Conservation (phyloP, 2,797 vertebrate species). For the Crax fasciolata region DNA sequence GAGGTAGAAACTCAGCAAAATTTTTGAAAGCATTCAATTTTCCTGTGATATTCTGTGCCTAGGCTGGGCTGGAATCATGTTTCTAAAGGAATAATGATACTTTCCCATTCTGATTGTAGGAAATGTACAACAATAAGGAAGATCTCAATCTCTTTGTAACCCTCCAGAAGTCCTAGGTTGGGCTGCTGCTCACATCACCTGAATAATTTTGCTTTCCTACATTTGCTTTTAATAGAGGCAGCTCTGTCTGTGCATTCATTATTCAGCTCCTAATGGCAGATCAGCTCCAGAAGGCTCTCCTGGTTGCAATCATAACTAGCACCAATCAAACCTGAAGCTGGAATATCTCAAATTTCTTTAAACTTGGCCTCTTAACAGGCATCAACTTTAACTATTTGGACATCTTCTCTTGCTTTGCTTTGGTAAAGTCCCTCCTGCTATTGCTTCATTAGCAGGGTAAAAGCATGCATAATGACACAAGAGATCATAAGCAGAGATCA, state of each 20-base stretch:
- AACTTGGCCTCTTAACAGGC: background rate
- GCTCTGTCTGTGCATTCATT: background rate
- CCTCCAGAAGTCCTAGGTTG: background rate
- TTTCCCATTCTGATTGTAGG: background rate
- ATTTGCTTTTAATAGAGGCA: background rate
- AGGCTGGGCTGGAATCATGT: background rate
- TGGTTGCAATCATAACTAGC: constrained; percentile 2
- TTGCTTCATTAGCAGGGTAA: background rate
- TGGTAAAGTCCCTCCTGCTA: background rate
- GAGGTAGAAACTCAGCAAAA: background rate
- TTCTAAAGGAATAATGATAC: background rate
- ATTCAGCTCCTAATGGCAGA: constrained; percentile 7
- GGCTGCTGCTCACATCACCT: background rate
- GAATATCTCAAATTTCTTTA: constrained; percentile 11
- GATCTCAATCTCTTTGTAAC: background rate
- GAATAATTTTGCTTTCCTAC: background rate
- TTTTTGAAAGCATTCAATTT: background rate
- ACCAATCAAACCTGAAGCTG: constrained; percentile 28
- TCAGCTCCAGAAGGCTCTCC: background rate
- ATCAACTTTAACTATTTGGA: background rate
- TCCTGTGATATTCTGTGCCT: background rate
- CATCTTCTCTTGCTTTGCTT: background rate
- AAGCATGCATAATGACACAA: background rate
- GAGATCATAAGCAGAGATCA: background rate
- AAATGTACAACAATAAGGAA: background rate